phyloP scores from a whole-genome alignment of 92 coral and sea anemone genomes.

The Scolanthus callimorphus region DNA sequence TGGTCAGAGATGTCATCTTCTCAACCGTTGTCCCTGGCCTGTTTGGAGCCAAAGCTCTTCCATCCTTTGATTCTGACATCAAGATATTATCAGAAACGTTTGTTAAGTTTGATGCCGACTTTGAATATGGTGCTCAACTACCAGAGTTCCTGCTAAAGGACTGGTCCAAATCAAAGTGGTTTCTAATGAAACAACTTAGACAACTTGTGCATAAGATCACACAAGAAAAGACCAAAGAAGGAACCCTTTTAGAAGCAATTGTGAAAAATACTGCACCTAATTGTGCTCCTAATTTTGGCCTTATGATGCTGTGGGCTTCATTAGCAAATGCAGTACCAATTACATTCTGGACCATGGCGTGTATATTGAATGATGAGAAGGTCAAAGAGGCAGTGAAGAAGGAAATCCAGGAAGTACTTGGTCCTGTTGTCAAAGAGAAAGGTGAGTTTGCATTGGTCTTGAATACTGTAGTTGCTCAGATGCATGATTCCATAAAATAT shows the following conservation, averaged over 20 bases:
- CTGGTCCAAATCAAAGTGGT: constrained; percentile 45
- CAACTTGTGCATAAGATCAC: constrained; percentile 1
- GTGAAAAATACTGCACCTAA: constrained; percentile 10
- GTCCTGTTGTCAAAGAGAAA: not conserved
- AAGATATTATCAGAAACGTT: constrained; percentile 27
- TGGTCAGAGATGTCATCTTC: constrained; percentile 30
- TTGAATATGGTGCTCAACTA: constrained; percentile 45
- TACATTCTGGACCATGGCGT: constrained; percentile 53
- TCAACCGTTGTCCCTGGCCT: constrained; percentile 31
- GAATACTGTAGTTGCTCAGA: too few relatives aligned
- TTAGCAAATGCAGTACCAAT: constrained; percentile 65
- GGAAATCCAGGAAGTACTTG: constrained; percentile 22
- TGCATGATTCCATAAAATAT: too few relatives aligned
- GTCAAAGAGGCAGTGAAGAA: constrained; percentile 25
- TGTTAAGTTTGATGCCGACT: constrained; percentile 35
- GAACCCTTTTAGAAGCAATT: constrained; percentile 31
- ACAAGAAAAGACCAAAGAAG: too few relatives aligned
- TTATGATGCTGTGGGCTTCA: constrained; percentile 50
- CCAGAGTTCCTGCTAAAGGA: constrained; percentile 42
- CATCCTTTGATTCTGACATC: constrained; percentile 19
- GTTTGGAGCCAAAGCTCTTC: constrained; percentile 30
- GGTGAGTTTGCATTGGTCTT: too few relatives aligned
- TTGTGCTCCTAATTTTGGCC: constrained; percentile 47
- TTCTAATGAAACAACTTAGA: constrained; percentile 14
- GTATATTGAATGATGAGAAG: constrained; percentile 22